A percentile compares a stretch with the other conserved stretches of the same genome.
Conservation (phyloP, 2,888 invertebrate species). For the Tortricodes alternella region DNA sequence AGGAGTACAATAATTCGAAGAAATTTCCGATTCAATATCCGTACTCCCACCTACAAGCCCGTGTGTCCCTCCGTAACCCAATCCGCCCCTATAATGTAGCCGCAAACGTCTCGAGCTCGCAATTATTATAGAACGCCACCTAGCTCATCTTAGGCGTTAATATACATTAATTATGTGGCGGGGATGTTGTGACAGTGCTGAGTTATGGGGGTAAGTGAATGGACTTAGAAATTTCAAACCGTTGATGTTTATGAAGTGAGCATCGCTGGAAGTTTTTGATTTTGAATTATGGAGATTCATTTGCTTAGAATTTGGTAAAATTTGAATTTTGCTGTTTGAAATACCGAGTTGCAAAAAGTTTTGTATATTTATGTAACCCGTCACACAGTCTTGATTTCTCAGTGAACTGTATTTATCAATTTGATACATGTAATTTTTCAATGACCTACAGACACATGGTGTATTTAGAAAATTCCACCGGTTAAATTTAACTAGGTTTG, state of each 20-base stretch:
- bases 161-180: conserved; percentile 67
- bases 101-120: conserved; percentile 55
- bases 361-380: no score
- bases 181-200: conserved; percentile 67
- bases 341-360: no score
- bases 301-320: conserved; percentile 22
- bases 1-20: not conserved
- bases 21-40: not conserved
- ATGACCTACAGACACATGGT: no score
- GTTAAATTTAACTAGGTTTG: no score
- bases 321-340: not conserved
- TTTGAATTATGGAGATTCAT: conserved; percentile 35
- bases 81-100: conserved; percentile 55
- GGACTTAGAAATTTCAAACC: conserved; percentile 38
- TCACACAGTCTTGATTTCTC: no score
- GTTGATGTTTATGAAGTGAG: conserved; percentile 29
- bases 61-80: conserved; percentile 53
- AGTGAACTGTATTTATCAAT: no score
- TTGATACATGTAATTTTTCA: no score
- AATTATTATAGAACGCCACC: conserved; percentile 65
- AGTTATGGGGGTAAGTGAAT: conserved; percentile 57
- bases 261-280: conserved; percentile 38
- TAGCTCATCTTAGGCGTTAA: conserved; percentile 67
- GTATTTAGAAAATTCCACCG: no score
- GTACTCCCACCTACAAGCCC: conserved; percentile 15